Base-by-base conservation (phyloP, 2,888 invertebrate genomes). In the Epinotia brunnichana region DNA sequence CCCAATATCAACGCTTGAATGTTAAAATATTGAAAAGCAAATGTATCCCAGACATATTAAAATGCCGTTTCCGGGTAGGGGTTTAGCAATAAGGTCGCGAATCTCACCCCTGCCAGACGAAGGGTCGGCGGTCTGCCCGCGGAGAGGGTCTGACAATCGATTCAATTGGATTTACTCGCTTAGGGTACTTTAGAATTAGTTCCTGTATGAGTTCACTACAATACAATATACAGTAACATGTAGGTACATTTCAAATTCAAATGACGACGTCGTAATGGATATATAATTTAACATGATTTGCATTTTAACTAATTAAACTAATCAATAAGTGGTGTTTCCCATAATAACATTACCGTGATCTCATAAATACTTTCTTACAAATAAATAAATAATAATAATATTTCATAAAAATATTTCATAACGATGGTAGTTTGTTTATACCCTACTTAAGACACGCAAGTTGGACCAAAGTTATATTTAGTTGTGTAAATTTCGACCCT, bases 21-120 rank as follows among this genome's bases (percentile, higher is more conserved):
- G 35, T 9, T 35, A 24, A 39, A 35, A 39, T 63, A 35, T 19
- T 35, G 21, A 3, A 48, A 51, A 13, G 29, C 35, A 10, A 39
- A n/a, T 21, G 3, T 13, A 21, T 41, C 10, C 41, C 15, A 53
- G 29, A 64, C 54, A n/a, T 69, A 54, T 63, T 41, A 48, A 54
- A 70, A 60, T 64, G 17, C 59, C 69, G 69, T 53, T 54, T 76
- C 69, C 66, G 70, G 62, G 29, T 70, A 79, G 83, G 82, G 82
- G 80, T 77, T 78, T n/a, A n/a, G n/a, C n/a, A 73, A 73, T 79
- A 81, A 82, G 92, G 92, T 87, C 88, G 80, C 75, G 73, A 78
- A 82, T 82, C 79, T 83, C 86, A 83, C 90, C 90, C 90, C 80
- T 79, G 79, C 86, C 86, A 91, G 90, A 91, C 90, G 77, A 83